Conservation (phyloP, 2,888 invertebrate species). For the Itoplectis maculator region DNA sequence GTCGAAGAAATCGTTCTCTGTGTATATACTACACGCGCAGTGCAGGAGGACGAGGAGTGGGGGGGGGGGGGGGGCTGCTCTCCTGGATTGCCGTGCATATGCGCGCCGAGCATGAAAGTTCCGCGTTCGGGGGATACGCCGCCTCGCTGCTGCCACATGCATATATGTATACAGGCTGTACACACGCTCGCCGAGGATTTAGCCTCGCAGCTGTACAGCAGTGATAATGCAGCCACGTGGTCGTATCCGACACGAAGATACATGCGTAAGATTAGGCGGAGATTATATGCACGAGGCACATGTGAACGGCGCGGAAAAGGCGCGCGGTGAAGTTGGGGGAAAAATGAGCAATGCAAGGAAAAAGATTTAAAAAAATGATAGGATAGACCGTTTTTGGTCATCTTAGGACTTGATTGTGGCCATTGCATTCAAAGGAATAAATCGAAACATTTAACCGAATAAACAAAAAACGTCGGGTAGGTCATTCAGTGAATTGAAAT, state of each 20-base stretch:
- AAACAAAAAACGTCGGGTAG: too few species aligned
- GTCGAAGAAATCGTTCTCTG: conserved; percentile 44
- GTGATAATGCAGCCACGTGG: conserved; percentile 30
- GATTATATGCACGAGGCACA: conserved; percentile 35
- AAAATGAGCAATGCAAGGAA: neutral
- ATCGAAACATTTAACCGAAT: too few species aligned
- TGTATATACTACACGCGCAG: conserved; percentile 20
- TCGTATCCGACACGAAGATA: conserved; percentile 56
- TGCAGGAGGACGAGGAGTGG: neutral
- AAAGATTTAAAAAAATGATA: too few species aligned
- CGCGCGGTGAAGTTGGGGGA: neutral
- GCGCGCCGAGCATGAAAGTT: conserved; percentile 46
- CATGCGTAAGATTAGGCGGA: conserved; percentile 52
- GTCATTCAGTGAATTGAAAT: too few species aligned
- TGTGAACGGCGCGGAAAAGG: neutral
- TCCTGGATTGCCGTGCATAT: conserved; percentile 6
- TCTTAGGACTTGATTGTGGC: too few species aligned
- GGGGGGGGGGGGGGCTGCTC: neutral
- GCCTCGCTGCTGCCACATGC: conserved; percentile 25
- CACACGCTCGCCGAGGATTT: neutral
- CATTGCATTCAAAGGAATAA: too few species aligned
- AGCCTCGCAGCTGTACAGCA: conserved; percentile 20
- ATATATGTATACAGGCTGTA: conserved; percentile 24
- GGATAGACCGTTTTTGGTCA: too few species aligned
- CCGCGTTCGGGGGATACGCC: conserved; percentile 49